These are phyloP conservation scores for Euphonia xanthogaster DNA, from an alignment of 2,797 vertebrate species.

Conservation along the genomic window DNA sequence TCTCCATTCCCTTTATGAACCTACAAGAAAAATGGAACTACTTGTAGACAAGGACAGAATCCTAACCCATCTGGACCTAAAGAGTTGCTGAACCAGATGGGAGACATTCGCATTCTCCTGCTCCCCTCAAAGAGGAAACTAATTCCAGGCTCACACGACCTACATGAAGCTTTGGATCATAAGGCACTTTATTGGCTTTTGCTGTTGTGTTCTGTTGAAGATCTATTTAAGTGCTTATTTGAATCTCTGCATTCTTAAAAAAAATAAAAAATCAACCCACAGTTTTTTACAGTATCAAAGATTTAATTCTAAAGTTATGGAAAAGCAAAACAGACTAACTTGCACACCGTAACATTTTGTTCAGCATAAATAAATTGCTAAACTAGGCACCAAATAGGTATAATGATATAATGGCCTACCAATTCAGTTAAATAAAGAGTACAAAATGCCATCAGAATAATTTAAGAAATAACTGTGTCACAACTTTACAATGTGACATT, in stretches of 20 bases:
- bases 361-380: neutral
- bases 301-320: neutral
- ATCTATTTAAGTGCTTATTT: neutral
- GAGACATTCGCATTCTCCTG: neutral
- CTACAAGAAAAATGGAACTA: neutral
- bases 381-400: neutral
- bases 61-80: neutral
- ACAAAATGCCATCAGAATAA: neutral
- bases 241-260: neutral
- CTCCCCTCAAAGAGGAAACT: neutral
- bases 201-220: neutral
- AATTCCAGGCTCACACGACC: neutral
- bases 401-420: neutral
- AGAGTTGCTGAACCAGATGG: neutral
- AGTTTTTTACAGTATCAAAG: neutral
- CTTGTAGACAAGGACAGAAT: rapidly evolving
- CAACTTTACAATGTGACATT: neutral
- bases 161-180: neutral
- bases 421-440: neutral
- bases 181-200: neutral
- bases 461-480: neutral
- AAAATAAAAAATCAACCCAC: neutral
- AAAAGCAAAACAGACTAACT: neutral
- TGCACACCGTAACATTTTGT: neutral
- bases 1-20: neutral